phyloP scores from a whole-genome alignment of 92 coral and sea anemone species.

The Plumapathes pennacea region DNA sequence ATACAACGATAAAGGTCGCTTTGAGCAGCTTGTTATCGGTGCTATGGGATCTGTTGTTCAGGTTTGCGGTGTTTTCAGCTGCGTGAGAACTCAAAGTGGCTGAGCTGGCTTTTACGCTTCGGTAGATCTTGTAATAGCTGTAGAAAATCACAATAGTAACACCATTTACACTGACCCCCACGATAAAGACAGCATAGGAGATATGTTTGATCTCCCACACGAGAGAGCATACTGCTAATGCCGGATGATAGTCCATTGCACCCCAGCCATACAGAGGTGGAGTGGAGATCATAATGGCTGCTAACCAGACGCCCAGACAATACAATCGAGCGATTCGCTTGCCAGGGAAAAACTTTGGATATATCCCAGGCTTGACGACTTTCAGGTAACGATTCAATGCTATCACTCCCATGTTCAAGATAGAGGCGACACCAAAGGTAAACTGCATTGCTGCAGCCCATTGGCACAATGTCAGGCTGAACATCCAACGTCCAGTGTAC shows the following conservation, averaged over 20 bases:
- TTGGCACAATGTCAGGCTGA: conserved; percentile 24
- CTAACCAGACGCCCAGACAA: neutral
- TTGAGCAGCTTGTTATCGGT: conserved; percentile 47
- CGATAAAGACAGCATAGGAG: neutral
- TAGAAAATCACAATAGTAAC: conserved; percentile 5
- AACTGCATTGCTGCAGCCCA: conserved; percentile 29
- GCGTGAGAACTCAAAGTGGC: conserved; percentile 17
- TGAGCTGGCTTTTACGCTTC: conserved; percentile 19
- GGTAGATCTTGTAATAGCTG: conserved; percentile 42
- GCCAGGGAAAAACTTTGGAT: conserved; percentile 36
- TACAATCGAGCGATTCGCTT: conserved; percentile 2
- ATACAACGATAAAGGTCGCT: conserved; percentile 63
- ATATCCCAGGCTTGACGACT: conserved; percentile 35
- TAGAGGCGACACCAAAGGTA: neutral
- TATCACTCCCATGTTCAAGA: conserved; percentile 48
- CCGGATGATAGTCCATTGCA: conserved; percentile 22
- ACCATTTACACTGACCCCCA: neutral
- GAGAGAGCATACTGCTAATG: neutral
- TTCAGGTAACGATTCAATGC: conserved; percentile 55
- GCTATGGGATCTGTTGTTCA: too few relatives aligned
- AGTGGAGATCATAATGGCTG: neutral
- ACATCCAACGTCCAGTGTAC: conserved; percentile 39
- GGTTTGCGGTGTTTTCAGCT: too few relatives aligned
- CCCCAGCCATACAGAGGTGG: neutral
- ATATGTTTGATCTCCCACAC: neutral